Evolutionary conservation across 2,113 vertebrate species (phyloP).

Genomic region (Hystrix brachyura): DNA sequence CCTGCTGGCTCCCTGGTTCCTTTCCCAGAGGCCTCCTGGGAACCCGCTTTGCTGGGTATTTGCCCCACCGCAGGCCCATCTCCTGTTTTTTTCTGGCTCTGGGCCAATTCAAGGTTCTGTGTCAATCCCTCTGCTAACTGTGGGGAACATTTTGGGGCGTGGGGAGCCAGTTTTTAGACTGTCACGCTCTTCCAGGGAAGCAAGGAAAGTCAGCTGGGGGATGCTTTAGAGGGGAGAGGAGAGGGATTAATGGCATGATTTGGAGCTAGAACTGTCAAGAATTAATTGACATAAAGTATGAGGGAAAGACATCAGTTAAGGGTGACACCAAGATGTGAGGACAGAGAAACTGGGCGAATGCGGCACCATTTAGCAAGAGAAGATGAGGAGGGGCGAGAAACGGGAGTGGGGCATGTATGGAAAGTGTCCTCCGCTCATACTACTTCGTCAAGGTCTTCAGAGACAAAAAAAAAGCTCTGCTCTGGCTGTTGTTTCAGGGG

Average conservation of each 20-base stretch:
- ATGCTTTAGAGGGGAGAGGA: not conserved
- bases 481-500: not conserved
- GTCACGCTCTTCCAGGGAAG: not conserved
- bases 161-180: not conserved
- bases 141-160: not conserved
- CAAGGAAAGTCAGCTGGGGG: not conserved
- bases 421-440: not conserved
- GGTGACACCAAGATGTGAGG: not conserved
- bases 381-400: not conserved
- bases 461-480: not conserved
- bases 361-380: not conserved
- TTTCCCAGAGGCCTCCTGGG: not conserved
- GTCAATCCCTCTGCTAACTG: not conserved
- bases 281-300: not conserved
- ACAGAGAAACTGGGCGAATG: no score
- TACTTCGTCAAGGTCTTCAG: not conserved
- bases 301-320: not conserved
- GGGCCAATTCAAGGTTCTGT: not conserved
- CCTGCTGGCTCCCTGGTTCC: not conserved
- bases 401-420: not conserved
- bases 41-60: not conserved
- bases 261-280: not conserved
- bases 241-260: not conserved
- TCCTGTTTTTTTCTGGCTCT: not conserved
- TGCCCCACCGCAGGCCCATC: not conserved